Conservation (phyloP, 2,113 vertebrate species). For the Tauraco erythrolophus region DNA sequence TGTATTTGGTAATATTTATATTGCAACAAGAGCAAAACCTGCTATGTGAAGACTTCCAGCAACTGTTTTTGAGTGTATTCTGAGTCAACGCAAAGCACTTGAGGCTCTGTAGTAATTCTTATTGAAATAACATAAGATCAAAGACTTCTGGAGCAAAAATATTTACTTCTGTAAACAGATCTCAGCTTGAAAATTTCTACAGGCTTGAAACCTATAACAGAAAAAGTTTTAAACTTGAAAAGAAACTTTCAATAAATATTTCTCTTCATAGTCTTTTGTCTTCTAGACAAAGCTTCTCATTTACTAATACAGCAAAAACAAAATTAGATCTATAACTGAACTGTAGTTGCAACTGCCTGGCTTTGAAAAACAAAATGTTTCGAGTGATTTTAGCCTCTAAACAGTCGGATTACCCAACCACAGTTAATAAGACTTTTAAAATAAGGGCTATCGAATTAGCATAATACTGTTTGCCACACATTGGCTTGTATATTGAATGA, state of each 20-base stretch:
- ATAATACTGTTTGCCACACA: not conserved
- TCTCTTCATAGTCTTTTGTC: not conserved
- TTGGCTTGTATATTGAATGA: conserved; percentile 1
- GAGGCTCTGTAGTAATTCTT: not conserved
- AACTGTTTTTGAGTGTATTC: not conserved
- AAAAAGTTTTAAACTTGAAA: not conserved
- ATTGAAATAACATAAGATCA: not conserved
- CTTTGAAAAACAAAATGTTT: not conserved
- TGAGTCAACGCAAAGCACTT: not conserved
- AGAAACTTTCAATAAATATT: not conserved
- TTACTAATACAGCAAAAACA: not conserved
- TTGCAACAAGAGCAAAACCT: not conserved
- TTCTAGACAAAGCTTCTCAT: not conserved
- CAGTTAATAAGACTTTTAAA: not conserved
- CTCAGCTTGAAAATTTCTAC: not conserved
- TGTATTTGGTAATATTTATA: not conserved
- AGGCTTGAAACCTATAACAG: not conserved
- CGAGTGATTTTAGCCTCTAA: not conserved
- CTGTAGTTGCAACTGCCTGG: not conserved
- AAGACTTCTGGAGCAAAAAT: not conserved
- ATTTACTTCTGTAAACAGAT: not conserved
- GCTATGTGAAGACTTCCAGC: not conserved
- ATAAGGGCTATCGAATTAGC: not conserved
- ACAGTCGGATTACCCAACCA: not conserved
- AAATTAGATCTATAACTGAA: not conserved